Percentiles rank a stretch among this genome's conserved stretches.
These are phyloP conservation scores for Pyrgus malvae DNA, from an alignment of 2,888 invertebrate species.

Conservation along the genomic window DNA sequence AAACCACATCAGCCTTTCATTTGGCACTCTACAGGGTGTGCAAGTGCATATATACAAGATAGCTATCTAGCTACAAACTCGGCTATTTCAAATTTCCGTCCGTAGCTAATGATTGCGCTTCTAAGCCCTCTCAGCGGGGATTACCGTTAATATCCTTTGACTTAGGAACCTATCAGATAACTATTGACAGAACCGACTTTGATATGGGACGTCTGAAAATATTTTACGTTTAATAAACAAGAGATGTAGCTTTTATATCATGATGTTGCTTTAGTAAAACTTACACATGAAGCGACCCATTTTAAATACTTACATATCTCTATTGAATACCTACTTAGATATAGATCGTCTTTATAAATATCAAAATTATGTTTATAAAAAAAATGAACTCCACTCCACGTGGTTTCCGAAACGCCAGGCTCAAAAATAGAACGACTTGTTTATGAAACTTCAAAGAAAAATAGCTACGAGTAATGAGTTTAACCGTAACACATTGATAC, in stretches of 20 bases:
- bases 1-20: no score
- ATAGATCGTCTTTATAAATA: conserved; percentile 3
- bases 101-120: conserved; percentile 38
- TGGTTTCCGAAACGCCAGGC: conserved; percentile 12
- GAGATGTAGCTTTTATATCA: no score
- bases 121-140: conserved; percentile 46
- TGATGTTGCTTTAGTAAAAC: no score
- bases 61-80: conserved; percentile 22
- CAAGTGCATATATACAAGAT: neutral
- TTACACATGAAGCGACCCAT: no score
- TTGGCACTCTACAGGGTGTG: neutral
- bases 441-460: conserved; percentile 41
- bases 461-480: conserved; percentile 35
- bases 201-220: conserved; percentile 4
- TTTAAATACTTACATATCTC: no score
- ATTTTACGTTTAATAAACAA: neutral
- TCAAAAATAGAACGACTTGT: conserved; percentile 34
- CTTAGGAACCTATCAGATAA: conserved; percentile 35
- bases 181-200: conserved; percentile 23
- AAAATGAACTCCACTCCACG: conserved; percentile 2
- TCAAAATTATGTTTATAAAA: conserved; percentile 14
- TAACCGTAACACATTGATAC: conserved; percentile 46
- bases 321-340: no score
- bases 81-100: conserved; percentile 27
- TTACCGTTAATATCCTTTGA: conserved; percentile 48